Conservation (phyloP, 2,797 vertebrate genomes). For the Brotula barbata region DNA sequence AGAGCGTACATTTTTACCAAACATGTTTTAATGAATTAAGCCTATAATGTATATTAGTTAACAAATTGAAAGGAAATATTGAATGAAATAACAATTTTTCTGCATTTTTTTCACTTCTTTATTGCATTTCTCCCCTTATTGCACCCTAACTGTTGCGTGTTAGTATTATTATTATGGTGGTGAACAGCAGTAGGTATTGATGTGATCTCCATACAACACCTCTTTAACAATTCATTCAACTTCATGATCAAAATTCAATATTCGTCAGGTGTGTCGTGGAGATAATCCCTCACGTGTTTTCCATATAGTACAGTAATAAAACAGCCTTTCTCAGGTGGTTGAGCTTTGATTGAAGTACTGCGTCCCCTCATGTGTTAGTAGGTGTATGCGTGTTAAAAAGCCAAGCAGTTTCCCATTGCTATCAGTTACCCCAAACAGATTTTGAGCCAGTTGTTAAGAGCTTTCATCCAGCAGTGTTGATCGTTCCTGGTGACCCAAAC, state of each 20-base stretch:
- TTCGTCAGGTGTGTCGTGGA: too few relatives aligned
- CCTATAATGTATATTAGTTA: too few relatives aligned
- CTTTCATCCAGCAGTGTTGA: conserved; percentile 65
- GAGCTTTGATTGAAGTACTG: conserved; percentile 7
- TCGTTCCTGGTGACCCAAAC: conserved; percentile 70
- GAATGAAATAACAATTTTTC: background rate
- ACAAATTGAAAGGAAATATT: too few relatives aligned
- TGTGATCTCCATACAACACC: too few relatives aligned
- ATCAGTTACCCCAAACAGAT: conserved; percentile 63
- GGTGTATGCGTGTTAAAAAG: conserved; percentile 54
- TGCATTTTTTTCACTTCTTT: too few relatives aligned
- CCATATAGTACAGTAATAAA: background rate
- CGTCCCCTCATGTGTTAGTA: conserved; percentile 35
- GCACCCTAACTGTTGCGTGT: too few relatives aligned
- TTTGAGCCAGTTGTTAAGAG: conserved; percentile 66
- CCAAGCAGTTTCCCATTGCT: conserved; percentile 69
- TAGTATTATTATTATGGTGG: too few relatives aligned
- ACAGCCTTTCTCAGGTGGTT: background rate
- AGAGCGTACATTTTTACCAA: too few relatives aligned
- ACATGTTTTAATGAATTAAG: too few relatives aligned
- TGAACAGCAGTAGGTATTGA: too few relatives aligned
- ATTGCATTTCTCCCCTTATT: background rate
- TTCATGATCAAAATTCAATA: background rate
- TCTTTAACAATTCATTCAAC: background rate
- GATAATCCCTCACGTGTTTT: background rate